Conservation (phyloP, 1,140 invertebrate genomes). For the Pseudomyrmex sp. region DNA sequence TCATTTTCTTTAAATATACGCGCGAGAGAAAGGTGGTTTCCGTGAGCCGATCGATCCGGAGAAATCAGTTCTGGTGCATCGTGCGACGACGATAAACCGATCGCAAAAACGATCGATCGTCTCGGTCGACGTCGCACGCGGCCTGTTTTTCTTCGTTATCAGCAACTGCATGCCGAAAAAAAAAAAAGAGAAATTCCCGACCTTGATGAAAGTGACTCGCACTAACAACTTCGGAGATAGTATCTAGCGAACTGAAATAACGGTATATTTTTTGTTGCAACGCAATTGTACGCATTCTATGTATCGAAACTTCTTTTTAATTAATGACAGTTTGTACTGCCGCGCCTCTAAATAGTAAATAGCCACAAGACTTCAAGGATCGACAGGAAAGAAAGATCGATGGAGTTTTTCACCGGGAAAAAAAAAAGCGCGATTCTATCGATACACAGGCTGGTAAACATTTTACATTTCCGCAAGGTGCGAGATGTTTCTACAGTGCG, state of each 20-base stretch:
- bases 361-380: neutral
- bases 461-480: conserved; percentile 24
- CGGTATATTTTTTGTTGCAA: neutral
- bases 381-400: conserved; percentile 14
- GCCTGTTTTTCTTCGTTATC: conserved; percentile 62
- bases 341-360: neutral
- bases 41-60: conserved; percentile 23
- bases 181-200: conserved; percentile 57
- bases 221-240: conserved; percentile 4
- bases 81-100: neutral
- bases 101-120: conserved; percentile 53
- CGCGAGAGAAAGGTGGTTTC: conserved; percentile 30
- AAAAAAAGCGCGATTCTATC: conserved; percentile 8
- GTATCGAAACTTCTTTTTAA: neutral
- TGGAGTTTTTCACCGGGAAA: neutral
- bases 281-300: neutral
- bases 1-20: neutral
- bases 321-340: neutral
- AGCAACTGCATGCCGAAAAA: conserved; percentile 41
- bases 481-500: conserved; percentile 34
- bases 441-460: conserved; percentile 15
- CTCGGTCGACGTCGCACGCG: conserved; percentile 37
- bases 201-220: conserved; percentile 65
- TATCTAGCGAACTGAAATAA: conserved; percentile 16
- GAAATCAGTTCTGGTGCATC: conserved; percentile 60